Evolutionary conservation across 2,888 invertebrate species (phyloP), one percentile per base, ranked within the genome.

Genomic region (Callimorpha dominula): DNA sequence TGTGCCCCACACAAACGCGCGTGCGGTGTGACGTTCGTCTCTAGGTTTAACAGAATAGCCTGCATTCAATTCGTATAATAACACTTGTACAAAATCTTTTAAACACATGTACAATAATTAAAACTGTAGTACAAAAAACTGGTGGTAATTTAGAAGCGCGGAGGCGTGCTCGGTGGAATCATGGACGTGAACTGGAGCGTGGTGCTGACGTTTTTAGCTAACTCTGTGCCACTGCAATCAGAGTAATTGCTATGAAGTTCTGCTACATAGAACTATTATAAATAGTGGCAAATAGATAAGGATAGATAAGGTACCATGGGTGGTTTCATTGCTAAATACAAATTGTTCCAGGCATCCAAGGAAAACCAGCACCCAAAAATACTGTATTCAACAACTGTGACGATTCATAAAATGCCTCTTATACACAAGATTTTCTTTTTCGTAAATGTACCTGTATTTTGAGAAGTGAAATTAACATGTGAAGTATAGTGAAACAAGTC

Each of bases 161-260:
- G 49, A 54, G 52, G 12, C 14, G 54, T 54, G 42, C 42, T 31
- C 42, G 42, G 2, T n/a, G 17, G 52, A 67, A 50, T 60, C 57
- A 70, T 62, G 67, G 62, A 52, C 67, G 40, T 12, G 43, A 85
- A 85, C 72, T 84, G 75, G 85, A 85, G 84, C 85, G 81, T 80
- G 78, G 42, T 42, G 74, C 67, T 42, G 62, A 72, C 66, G 78
- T 81, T 84, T 85, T 83, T 84, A 84, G 75, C 65, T 72, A 68
- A 70, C 69, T 66, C 65, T 75, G 62, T 49, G 70, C 57, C 54
- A 70, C 40, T 43, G 60, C 20, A 8, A 20, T 54, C 43, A 14
- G 64, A 31, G 31, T 68, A 49, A 17, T 31, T 57, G 60, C 60
- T 68, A 49, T 68, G 43, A 60, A 49, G 31, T 40, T 68, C 31